These are phyloP conservation scores for Cirrhinus molitorella DNA, from an alignment of 2,797 vertebrate genomes.

Conservation along the genomic window DNA sequence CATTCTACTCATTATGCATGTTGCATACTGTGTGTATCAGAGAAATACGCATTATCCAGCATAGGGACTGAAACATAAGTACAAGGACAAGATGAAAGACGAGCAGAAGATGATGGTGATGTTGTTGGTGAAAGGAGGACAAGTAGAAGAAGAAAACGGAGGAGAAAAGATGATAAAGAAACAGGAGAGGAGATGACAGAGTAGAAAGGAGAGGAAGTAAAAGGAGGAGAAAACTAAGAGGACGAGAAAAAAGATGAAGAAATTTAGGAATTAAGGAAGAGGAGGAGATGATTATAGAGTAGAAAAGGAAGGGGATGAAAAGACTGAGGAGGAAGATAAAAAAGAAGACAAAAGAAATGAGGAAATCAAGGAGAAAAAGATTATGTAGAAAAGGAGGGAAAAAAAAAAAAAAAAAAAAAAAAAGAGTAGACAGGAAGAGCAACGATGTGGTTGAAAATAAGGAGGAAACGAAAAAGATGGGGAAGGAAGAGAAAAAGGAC, in stretches of 20 bases:
- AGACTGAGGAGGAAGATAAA: background rate
- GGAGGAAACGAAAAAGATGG: background rate
- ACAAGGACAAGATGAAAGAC: background rate
- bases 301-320: background rate
- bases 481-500: background rate
- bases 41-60: background rate
- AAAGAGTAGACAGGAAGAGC: background rate
- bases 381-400: background rate
- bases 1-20: background rate
- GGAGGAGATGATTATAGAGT: background rate
- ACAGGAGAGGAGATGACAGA: background rate
- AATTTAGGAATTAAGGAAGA: background rate
- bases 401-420: background rate
- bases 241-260: background rate
- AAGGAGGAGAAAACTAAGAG: background rate
- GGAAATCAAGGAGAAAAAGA: no score
- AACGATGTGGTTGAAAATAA: background rate
- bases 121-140: background rate
- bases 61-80: background rate
- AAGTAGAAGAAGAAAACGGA: background rate
- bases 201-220: background rate
- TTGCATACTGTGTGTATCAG: background rate
- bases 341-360: no score
- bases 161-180: background rate
- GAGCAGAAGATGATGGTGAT: background rate